Evolutionary conservation across 2,888 invertebrate genomes (phyloP).

Genomic region (Cosmopolites sordidus): DNA sequence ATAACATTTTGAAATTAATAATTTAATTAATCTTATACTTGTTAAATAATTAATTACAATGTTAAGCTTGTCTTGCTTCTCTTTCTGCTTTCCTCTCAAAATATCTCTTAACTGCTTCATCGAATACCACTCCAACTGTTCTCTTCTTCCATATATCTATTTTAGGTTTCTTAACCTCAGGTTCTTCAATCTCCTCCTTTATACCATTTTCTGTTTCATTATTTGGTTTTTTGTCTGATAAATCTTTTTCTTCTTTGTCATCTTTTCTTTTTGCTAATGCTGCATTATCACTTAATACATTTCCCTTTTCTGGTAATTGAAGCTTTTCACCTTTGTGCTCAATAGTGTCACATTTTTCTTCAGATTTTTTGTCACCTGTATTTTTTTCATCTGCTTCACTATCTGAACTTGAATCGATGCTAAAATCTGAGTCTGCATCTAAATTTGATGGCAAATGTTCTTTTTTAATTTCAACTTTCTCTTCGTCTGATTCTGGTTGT

Average conservation of each 20-base stretch:
- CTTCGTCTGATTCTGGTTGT: slow-evolving; percentile 37
- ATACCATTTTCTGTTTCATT: slow-evolving; percentile 25
- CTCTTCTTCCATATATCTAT: slow-evolving; percentile 78
- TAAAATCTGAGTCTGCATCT: slow-evolving; percentile 70
- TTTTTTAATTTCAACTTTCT: slow-evolving; percentile 44
- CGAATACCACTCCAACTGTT: slow-evolving; percentile 73
- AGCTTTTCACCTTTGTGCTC: slow-evolving; percentile 24
- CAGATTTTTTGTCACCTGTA: slow-evolving; percentile 24
- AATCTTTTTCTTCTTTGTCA: slow-evolving; percentile 21
- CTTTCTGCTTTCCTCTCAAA: slow-evolving; percentile 63
- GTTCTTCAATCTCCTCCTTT: slow-evolving; percentile 29
- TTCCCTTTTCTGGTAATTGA: slow-evolving; percentile 28
- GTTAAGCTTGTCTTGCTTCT: slow-evolving; percentile 29
- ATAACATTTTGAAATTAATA: too few relatives aligned
- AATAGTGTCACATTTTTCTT: slow-evolving; percentile 27
- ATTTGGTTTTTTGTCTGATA: slow-evolving; percentile 23
- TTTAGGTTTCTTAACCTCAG: slow-evolving; percentile 48
- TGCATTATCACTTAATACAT: slow-evolving; percentile 25
- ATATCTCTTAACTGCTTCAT: slow-evolving; percentile 71
- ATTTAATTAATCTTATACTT: too few relatives aligned
- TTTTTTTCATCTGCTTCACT: slow-evolving; percentile 40
- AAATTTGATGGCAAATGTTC: slow-evolving; percentile 58
- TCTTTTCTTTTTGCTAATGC: slow-evolving; percentile 24
- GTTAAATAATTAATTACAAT: too few relatives aligned
- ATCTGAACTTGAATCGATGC: slow-evolving; percentile 57